Evolutionary conservation across 2,113 vertebrate species (phyloP).

Genomic region (Ivindomyrus marchei): DNA sequence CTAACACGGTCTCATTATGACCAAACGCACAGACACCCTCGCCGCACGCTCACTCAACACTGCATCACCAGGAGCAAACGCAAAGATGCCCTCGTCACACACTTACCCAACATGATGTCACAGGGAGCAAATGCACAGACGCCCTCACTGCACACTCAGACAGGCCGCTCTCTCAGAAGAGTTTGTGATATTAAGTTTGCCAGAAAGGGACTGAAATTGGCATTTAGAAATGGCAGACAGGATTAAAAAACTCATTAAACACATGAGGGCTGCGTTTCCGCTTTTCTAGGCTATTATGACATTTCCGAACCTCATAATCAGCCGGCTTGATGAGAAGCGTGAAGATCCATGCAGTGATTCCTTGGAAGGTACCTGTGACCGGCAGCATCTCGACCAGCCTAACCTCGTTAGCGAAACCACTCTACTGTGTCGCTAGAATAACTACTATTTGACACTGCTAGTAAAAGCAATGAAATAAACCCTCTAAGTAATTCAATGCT

Average conservation of each 20-base stretch:
- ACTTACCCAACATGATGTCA: no score
- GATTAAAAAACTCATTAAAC: slow-evolving; percentile 14
- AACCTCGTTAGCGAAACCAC: not conserved
- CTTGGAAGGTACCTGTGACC: not conserved
- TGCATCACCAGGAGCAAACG: no score
- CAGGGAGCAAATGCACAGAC: not conserved
- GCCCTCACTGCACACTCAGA: not conserved
- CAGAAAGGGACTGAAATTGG: not conserved
- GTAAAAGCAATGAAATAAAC: not conserved
- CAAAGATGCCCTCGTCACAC: no score
- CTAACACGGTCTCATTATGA: not conserved
- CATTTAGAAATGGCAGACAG: slow-evolving; percentile 7
- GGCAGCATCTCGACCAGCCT: not conserved
- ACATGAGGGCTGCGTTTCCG: not conserved
- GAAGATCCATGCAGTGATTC: not conserved
- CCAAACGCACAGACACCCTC: no score
- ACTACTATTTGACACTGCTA: not conserved
- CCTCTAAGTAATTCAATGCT: not conserved
- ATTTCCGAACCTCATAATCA: not conserved
- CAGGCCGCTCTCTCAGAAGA: not conserved
- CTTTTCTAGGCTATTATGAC: not conserved
- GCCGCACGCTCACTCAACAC: no score
- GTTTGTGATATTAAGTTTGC: not conserved
- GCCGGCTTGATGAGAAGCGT: not conserved
- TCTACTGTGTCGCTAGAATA: not conserved